Evolutionary conservation across 1,140 invertebrate genomes (phyloP).

Genomic region (Ruditapes philippinarum): DNA sequence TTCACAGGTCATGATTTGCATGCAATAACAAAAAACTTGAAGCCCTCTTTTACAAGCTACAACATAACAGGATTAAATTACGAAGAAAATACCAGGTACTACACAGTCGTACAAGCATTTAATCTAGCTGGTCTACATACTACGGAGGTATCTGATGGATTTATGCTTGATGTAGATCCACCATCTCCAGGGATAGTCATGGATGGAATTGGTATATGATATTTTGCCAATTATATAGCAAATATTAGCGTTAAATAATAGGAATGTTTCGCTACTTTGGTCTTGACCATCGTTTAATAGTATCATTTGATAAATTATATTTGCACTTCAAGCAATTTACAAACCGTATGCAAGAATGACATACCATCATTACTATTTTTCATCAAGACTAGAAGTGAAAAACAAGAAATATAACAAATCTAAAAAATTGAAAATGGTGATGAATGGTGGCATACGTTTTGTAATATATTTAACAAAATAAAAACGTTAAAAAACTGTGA

Average conservation of each 20-base stretch:
- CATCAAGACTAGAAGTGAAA: too few relatives aligned
- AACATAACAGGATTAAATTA: conserved; percentile 19
- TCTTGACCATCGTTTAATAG: too few relatives aligned
- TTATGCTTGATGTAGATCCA: conserved; percentile 47
- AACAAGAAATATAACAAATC: too few relatives aligned
- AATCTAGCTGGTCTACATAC: conserved; percentile 59
- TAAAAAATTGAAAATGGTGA: too few relatives aligned
- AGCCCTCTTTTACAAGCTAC: not conserved
- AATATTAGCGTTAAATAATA: too few relatives aligned
- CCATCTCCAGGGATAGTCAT: conserved; percentile 60
- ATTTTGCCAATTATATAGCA: not conserved
- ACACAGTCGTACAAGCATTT: conserved; percentile 51
- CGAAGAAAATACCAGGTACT: conserved; percentile 44
- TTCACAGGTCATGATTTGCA: conserved; percentile 58
- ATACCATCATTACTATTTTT: too few relatives aligned
- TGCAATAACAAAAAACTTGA: not conserved
- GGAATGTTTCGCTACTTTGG: not conserved
- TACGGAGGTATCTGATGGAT: conserved; percentile 60
- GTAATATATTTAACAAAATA: too few relatives aligned
- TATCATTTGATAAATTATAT: too few relatives aligned
- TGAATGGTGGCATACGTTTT: too few relatives aligned
- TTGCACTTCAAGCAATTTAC: too few relatives aligned
- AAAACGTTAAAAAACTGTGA: too few relatives aligned
- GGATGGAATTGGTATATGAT: conserved; percentile 60
- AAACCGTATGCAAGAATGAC: too few relatives aligned